Conservation (phyloP, 2,113 vertebrate species). For the Penelope pileata region DNA sequence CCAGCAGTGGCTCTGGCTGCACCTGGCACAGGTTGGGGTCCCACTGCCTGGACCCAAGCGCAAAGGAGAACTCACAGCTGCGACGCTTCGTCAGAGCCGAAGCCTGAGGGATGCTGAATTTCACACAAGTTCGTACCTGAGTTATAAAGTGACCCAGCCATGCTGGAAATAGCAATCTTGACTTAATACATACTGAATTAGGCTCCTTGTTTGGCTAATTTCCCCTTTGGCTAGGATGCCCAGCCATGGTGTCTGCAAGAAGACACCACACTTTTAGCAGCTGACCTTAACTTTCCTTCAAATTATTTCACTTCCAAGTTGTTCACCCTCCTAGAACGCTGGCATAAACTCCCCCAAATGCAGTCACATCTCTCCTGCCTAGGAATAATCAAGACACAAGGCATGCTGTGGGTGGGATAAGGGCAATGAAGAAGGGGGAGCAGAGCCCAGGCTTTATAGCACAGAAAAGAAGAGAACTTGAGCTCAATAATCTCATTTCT, state of each 20-base stretch:
- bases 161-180: not conserved
- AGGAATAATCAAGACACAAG: not conserved
- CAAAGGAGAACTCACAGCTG: not conserved
- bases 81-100: not conserved
- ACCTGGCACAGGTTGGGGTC: not conserved
- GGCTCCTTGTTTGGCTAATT: not conserved
- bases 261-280: not conserved
- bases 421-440: conserved; percentile 21
- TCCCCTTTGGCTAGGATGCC: not conserved
- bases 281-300: not conserved
- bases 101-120: not conserved
- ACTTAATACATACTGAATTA: not conserved
- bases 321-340: conserved; percentile 66
- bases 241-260: not conserved
- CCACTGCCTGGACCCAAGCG: not conserved
- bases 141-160: not conserved
- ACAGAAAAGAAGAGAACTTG: not conserved
- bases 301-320: conserved; percentile 74
- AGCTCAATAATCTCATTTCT: conserved; percentile 72
- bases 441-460: not conserved
- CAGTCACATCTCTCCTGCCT: not conserved
- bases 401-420: conserved; percentile 23
- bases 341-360: not conserved
- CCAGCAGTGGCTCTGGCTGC: not conserved
- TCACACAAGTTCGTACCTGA: not conserved